A percentile compares a stretch with the other conserved stretches of the same genome.
phyloP scores from a whole-genome alignment of 2,888 invertebrate species.

The Chrysolina haemoptera region DNA sequence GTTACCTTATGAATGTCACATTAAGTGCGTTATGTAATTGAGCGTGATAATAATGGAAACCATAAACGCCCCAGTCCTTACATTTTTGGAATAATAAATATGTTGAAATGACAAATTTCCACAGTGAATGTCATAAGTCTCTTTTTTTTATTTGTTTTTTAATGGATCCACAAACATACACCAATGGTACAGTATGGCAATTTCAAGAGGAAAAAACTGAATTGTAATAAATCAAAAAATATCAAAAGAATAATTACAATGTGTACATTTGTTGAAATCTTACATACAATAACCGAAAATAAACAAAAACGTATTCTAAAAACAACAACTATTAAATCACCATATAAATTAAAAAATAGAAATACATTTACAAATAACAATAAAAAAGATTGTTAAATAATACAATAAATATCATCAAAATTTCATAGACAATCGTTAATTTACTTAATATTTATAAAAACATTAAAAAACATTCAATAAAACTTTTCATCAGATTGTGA shows the following conservation, averaged over 20 bases:
- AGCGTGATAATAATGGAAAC: constrained; percentile 60
- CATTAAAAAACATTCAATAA: constrained; percentile 59
- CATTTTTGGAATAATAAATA: constrained; percentile 37
- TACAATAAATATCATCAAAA: constrained; percentile 54
- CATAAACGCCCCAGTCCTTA: constrained; percentile 58
- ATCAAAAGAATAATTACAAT: constrained; percentile 37
- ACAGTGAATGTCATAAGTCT: constrained; percentile 12
- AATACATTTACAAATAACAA: constrained; percentile 61
- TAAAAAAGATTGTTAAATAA: constrained; percentile 57
- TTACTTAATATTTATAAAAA: constrained; percentile 54
- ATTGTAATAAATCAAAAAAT: constrained; percentile 17
- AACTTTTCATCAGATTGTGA: constrained; percentile 52
- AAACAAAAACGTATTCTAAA: constrained; percentile 57
- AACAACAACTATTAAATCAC: constrained; percentile 61
- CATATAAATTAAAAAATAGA: constrained; percentile 61
- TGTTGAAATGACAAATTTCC: constrained; percentile 2
- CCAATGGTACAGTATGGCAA: constrained; percentile 44
- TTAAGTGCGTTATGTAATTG: constrained; percentile 64
- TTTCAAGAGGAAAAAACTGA: constrained; percentile 25
- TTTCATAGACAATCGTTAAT: constrained; percentile 54
- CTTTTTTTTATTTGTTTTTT: constrained; percentile 36
- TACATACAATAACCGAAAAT: constrained; percentile 53
- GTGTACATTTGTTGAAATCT: constrained; percentile 54
- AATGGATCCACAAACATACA: constrained; percentile 52
- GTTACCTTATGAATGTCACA: constrained; percentile 62